Base-by-base conservation (phyloP, 2,113 vertebrate genomes). In the Procavia capensis region DNA sequence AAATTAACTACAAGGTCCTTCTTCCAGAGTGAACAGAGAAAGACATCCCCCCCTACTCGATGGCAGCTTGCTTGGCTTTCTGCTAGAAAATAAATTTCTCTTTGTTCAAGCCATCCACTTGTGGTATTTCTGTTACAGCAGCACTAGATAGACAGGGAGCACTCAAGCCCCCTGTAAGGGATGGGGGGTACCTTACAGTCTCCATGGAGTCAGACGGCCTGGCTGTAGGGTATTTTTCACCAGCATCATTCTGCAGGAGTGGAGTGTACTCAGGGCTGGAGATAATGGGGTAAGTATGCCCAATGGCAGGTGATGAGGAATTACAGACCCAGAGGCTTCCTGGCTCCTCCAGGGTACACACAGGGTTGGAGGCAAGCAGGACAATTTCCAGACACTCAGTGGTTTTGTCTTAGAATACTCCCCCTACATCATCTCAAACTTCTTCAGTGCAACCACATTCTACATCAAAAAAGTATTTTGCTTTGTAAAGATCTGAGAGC, bases 161-260 rank as follows among this genome's bases (percentile, higher is more conserved):
- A 9, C 36, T 10, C 20, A n/a, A 20, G 34, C 61, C 27, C 43
- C 13, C 3, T 2, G 5, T 5, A 45, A 36, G 24, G 24, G 20
- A 45, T 31, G 24, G 24, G 20, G 66, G 22, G 10, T 43, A 14
- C 36, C 22, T 10, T 29, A 27, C 61, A 57, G 43, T 50, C 45
- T 25, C 2, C 0, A 66, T 17, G 66, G 2, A 10, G 43, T 2
- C 31, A 10, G 5, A 3, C 16, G 16, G 36, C 0, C 0, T 1
- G 34, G 8, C 19, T 0, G 4, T 47, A 29, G 84, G 59, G 20
- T 2, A 0, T 2, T n/a, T n/a, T 59, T 45, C 19, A 13, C 59
- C 16, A 41, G 6, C 0, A 0, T 50, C 8, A 19, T 47, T 25
- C n/a, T 9, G 43, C 34, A 22, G 63, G 50, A 22, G 25, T 29